Evolutionary conservation across 2,797 vertebrate genomes (phyloP).

Genomic region (Sphenodon punctatus): DNA sequence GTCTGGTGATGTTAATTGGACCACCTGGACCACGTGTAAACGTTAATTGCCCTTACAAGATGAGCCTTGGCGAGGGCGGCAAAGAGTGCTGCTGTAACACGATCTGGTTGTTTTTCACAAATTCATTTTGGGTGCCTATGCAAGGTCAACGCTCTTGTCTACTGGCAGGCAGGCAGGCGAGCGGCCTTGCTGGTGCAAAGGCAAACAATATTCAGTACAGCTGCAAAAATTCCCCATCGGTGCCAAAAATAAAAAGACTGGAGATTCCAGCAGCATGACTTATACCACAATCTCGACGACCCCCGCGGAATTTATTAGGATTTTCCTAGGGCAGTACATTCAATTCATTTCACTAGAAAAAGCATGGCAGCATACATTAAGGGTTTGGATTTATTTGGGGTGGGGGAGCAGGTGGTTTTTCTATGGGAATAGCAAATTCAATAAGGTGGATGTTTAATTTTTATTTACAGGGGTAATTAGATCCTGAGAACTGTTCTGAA

Average conservation of each 20-base stretch:
- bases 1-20: no score
- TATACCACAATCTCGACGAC: constrained; percentile 42
- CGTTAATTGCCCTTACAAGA: constrained; percentile 43
- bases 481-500: background rate
- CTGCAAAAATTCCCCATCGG: constrained; percentile 37
- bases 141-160: constrained; percentile 44
- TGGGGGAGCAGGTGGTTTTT: no score
- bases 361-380: no score
- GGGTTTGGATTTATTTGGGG: no score
- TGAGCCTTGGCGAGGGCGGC: constrained; percentile 32
- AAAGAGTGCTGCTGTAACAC: constrained; percentile 31
- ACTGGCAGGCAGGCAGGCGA: constrained; percentile 38
- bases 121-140: constrained; percentile 44
- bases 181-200: constrained; percentile 14
- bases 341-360: constrained; percentile 29
- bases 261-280: constrained; percentile 29
- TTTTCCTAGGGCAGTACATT: constrained; percentile 29
- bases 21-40: no score
- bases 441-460: background rate
- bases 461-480: background rate
- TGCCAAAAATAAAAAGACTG: constrained; percentile 14
- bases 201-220: constrained; percentile 11
- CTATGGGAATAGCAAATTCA: background rate
- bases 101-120: constrained; percentile 51
- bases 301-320: constrained; percentile 2